These are phyloP conservation scores for Epistrophe grossulariae DNA, from an alignment of 2,888 invertebrate genomes.

Conservation along the genomic window DNA sequence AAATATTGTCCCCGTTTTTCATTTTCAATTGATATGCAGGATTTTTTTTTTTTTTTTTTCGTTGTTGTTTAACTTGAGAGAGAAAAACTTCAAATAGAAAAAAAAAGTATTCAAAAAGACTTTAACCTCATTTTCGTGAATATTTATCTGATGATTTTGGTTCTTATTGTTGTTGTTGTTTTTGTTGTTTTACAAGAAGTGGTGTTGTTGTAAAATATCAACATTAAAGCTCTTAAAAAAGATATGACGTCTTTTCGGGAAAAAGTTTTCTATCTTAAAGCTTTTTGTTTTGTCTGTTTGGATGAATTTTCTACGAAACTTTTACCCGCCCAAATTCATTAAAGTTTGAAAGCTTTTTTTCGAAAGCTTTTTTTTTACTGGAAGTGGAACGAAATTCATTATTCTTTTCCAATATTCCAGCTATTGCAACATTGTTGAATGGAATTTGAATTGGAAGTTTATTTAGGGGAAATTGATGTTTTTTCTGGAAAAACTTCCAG, in stretches of 20 bases:
- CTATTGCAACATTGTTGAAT: conserved; percentile 42
- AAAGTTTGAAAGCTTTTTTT: conserved; percentile 36
- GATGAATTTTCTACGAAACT: conserved; percentile 46
- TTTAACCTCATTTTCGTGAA: conserved; percentile 40
- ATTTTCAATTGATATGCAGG: conserved; percentile 33
- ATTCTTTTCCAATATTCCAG: conserved; percentile 37
- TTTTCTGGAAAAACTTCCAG: conserved; percentile 26
- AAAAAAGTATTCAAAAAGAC: conserved; percentile 2
- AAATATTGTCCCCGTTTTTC: conserved; percentile 30
- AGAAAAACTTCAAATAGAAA: background rate
- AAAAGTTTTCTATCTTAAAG: conserved; percentile 11
- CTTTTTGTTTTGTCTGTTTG: conserved; percentile 7
- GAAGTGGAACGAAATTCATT: conserved; percentile 62
- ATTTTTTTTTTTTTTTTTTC: background rate
- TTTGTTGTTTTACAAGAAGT: conserved; percentile 9
- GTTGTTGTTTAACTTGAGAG: background rate
- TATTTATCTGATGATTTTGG: conserved; percentile 30
- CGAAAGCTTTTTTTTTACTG: conserved; percentile 51
- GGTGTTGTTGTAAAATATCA: conserved; percentile 33
- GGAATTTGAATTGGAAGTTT: background rate
- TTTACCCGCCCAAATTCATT: conserved; percentile 73
- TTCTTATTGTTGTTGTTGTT: conserved; percentile 30
- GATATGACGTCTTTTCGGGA: conserved; percentile 49
- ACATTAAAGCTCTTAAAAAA: conserved; percentile 15
- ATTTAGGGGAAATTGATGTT: background rate